phyloP scores from a whole-genome alignment of 2,888 invertebrate genomes.

The Pollenia labialis region DNA sequence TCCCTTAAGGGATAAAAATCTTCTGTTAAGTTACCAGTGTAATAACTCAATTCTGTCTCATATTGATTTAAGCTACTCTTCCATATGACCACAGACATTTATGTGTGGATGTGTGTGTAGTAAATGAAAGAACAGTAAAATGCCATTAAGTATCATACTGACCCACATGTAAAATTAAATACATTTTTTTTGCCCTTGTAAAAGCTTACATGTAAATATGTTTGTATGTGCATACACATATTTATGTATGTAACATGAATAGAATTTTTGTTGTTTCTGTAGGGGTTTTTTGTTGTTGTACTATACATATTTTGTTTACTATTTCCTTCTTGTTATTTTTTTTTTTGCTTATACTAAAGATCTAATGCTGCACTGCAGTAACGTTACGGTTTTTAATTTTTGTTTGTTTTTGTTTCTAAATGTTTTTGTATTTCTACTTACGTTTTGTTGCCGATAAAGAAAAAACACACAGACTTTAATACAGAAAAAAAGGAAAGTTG shows the following conservation, averaged over 20 bases:
- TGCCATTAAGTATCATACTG: slow-evolving; percentile 23
- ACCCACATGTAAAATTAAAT: slow-evolving; percentile 52
- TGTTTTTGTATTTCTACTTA: slow-evolving; percentile 16
- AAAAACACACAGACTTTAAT: slow-evolving; percentile 1
- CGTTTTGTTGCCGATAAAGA: background rate
- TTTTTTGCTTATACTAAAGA: slow-evolving; percentile 28
- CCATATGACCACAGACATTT: no score
- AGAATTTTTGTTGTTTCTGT: background rate
- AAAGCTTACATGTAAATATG: background rate
- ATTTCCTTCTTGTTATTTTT: slow-evolving; percentile 4
- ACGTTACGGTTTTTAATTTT: slow-evolving; percentile 60
- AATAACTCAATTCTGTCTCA: no score
- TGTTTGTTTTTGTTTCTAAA: slow-evolving; percentile 33
- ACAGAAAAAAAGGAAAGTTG: slow-evolving; percentile 24
- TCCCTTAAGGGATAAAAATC: no score
- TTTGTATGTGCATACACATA: background rate
- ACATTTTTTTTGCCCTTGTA: background rate
- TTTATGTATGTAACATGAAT: background rate
- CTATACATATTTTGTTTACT: slow-evolving; percentile 12
- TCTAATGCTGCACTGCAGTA: slow-evolving; percentile 69
- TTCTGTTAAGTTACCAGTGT: no score
- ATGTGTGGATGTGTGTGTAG: no score
- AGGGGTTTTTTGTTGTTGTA: slow-evolving; percentile 4
- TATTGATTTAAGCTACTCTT: no score
- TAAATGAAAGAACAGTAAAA: background rate